Percentiles rank a stretch among this genome's conserved stretches.
phyloP scores from a whole-genome alignment of 2,113 vertebrate species.

The Syrmaticus mikado region DNA sequence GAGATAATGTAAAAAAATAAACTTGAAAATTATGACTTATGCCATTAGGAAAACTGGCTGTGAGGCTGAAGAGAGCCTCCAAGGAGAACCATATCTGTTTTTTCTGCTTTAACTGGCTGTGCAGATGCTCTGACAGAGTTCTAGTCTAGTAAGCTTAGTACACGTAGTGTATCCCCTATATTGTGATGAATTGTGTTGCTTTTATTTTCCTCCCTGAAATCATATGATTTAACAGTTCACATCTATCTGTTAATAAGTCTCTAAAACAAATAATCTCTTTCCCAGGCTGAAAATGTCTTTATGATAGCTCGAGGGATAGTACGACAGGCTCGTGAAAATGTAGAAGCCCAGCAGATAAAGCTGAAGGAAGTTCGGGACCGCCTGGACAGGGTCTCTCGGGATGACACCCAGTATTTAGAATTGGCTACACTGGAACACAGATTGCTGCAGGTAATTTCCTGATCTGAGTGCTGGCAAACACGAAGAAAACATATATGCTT shows the following conservation, averaged over 20 bases:
- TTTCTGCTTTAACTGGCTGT: neutral
- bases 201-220: neutral
- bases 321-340: conserved; percentile 83
- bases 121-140: neutral
- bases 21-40: neutral
- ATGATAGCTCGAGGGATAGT: conserved; percentile 95
- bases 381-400: conserved; percentile 93
- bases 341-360: conserved; percentile 86
- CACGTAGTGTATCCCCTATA: neutral
- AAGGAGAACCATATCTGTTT: neutral
- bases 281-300: conserved; percentile 92
- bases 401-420: conserved; percentile 93
- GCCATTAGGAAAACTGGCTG: neutral
- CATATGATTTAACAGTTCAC: neutral
- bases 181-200: neutral
- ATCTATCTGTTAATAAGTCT: neutral
- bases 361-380: conserved; percentile 93
- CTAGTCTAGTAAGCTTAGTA: neutral
- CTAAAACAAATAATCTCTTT: conserved; percentile 28
- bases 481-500: neutral
- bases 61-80: neutral
- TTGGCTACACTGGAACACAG: conserved; percentile 94
- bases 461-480: neutral
- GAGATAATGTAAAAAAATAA: neutral
- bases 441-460: conserved; percentile 89